Percentiles rank a stretch among this genome's conserved stretches.
These are phyloP conservation scores for Kryptolebias ocellatus DNA, from an alignment of 2,797 vertebrate genomes.

Conservation along the genomic window DNA sequence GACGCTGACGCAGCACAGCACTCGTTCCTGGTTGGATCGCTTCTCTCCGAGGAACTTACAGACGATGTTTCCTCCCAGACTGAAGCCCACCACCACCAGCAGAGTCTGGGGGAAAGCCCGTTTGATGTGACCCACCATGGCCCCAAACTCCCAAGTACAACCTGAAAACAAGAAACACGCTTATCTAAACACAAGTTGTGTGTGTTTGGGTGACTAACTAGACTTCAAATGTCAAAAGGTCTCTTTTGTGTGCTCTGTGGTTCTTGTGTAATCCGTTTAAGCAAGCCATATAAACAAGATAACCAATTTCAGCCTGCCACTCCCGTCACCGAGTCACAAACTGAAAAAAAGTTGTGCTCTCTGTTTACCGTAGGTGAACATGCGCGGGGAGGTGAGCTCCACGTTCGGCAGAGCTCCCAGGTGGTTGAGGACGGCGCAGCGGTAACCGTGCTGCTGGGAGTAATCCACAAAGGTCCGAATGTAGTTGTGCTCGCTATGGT, in stretches of 20 bases:
- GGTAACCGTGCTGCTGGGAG: slow-evolving; percentile 93
- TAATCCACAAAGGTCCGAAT: slow-evolving; percentile 97
- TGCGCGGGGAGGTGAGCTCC: slow-evolving; percentile 94
- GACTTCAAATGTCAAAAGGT: not conserved
- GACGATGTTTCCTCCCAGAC: slow-evolving; percentile 94
- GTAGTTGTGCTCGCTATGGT: slow-evolving; percentile 97
- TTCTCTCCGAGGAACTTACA: slow-evolving; percentile 95
- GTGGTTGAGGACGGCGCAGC: slow-evolving; percentile 95
- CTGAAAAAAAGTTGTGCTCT: not conserved
- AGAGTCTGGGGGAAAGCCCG: slow-evolving; percentile 85
- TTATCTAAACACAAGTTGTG: slow-evolving; percentile 5
- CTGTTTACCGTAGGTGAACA: slow-evolving; percentile 94
- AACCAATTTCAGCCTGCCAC: no score
- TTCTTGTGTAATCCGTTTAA: not conserved
- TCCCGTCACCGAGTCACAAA: no score
- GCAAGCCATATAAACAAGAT: not conserved
- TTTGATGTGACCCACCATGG: slow-evolving; percentile 92
- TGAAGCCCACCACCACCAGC: slow-evolving; percentile 93
- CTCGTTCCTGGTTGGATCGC: slow-evolving; percentile 89
- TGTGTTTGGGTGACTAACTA: not conserved
- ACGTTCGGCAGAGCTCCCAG: slow-evolving; percentile 92
- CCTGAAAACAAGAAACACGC: slow-evolving; percentile 74
- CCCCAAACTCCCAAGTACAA: slow-evolving; percentile 95
- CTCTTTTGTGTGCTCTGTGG: no score
- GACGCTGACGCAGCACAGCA: slow-evolving; percentile 92